These are phyloP conservation scores for Girardia tigrina DNA, from an alignment of 2,888 invertebrate species.

Conservation along the genomic window DNA sequence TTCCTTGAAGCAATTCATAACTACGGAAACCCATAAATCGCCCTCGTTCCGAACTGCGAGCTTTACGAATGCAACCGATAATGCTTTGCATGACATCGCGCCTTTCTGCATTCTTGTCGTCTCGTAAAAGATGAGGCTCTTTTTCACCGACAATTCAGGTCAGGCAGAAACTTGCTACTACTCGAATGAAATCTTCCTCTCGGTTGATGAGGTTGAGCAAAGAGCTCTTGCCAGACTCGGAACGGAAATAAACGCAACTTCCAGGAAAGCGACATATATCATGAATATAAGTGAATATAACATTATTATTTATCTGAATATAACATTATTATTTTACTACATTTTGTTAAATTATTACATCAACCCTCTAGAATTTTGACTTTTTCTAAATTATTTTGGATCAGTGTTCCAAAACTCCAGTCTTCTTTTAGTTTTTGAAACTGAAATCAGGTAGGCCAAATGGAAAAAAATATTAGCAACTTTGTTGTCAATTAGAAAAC, in stretches of 20 bases:
- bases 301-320: too few relatives aligned
- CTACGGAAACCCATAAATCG: constrained; percentile 40
- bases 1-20: background rate
- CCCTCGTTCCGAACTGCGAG: constrained; percentile 39
- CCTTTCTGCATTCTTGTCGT: background rate
- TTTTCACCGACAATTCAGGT: constrained; percentile 39
- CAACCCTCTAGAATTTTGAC: too few relatives aligned
- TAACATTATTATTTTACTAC: too few relatives aligned
- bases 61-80: constrained; percentile 41
- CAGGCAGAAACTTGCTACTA: constrained; percentile 42
- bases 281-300: too few relatives aligned
- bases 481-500: too few relatives aligned
- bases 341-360: too few relatives aligned
- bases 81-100: constrained; percentile 41
- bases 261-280: constrained; percentile 44
- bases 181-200: constrained; percentile 44
- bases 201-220: constrained; percentile 35
- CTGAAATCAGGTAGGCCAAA: too few relatives aligned
- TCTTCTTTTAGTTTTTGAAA: too few relatives aligned
- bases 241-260: constrained; percentile 42
- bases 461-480: too few relatives aligned
- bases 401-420: too few relatives aligned
- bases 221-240: constrained; percentile 37
- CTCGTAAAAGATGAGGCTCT: background rate
- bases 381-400: too few relatives aligned